These are phyloP conservation scores for Pollachius pollachius DNA, from an alignment of 2,113 vertebrate genomes.

Conservation along the genomic window DNA sequence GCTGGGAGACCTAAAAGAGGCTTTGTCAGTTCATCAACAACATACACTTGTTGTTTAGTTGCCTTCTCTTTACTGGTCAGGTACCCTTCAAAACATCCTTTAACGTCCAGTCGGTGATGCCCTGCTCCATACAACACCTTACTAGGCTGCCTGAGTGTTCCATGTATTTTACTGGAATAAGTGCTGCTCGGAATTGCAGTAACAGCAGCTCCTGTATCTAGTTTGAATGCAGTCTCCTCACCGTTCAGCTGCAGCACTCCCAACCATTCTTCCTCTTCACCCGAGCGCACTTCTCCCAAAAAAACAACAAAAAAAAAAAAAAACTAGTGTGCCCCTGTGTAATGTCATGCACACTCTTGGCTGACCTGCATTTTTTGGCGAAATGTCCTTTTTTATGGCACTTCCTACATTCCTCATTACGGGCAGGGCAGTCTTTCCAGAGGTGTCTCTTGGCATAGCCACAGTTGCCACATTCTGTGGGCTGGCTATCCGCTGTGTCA, in stretches of 20 bases:
- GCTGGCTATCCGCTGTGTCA: no score
- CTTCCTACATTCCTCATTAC: neutral
- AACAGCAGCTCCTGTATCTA: no score
- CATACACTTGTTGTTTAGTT: no score
- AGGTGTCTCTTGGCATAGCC: neutral
- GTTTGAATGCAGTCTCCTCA: neutral
- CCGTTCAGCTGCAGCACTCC: slow-evolving; percentile 18
- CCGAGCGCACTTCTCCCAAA: slow-evolving; percentile 8
- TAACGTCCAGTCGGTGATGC: no score
- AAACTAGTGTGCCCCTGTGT: neutral
- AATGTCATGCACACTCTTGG: slow-evolving; percentile 11
- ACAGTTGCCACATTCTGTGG: no score
- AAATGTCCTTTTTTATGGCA: slow-evolving; percentile 19
- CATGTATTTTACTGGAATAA: neutral
- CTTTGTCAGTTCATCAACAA: no score
- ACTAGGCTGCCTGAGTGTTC: slow-evolving; percentile 24
- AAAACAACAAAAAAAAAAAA: no score
- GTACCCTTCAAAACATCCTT: no score
- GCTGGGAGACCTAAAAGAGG: no score
- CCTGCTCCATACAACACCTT: slow-evolving; percentile 6
- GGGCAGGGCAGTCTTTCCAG: slow-evolving; percentile 14
- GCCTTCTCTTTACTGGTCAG: no score
- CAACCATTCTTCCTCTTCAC: neutral
- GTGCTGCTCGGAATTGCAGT: no score
- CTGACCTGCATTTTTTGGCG: slow-evolving; percentile 11